A percentile compares a stretch with the other conserved stretches of the same genome.
Conservation (phyloP, 1,140 invertebrate genomes). For the Chrysopa pallens region DNA sequence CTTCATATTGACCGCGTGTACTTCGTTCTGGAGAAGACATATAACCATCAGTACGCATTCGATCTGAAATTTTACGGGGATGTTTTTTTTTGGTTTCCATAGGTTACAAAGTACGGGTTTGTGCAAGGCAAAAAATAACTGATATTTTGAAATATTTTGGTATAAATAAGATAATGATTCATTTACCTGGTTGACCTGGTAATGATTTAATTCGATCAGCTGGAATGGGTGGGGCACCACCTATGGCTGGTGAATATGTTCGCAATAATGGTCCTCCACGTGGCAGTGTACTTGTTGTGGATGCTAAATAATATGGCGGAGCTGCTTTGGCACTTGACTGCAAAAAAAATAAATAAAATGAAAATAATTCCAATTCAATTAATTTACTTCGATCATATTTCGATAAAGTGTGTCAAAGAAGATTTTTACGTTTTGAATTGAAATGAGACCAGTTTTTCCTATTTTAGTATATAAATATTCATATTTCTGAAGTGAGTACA, state of each 20-base stretch:
- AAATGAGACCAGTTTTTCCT: too few relatives aligned
- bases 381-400: too few relatives aligned
- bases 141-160: too few relatives aligned
- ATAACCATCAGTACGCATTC: conserved; percentile 52
- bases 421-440: too few relatives aligned
- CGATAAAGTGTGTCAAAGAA: too few relatives aligned
- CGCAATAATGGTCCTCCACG: conserved; percentile 37
- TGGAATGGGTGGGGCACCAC: conserved; percentile 22
- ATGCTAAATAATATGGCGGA: conserved; percentile 31
- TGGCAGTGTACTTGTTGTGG: conserved; percentile 26
- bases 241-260: conserved; percentile 45
- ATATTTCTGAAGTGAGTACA: too few relatives aligned
- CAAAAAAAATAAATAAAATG: conserved; percentile 6
- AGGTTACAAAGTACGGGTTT: not conserved
- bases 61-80: conserved; percentile 19
- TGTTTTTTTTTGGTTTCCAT: not conserved
- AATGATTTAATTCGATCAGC: conserved; percentile 32
- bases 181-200: conserved; percentile 23
- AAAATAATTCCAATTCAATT: too few relatives aligned
- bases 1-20: conserved; percentile 52
- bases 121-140: not conserved
- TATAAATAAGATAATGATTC: not conserved
- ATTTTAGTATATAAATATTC: too few relatives aligned
- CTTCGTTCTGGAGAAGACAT: conserved; percentile 73
- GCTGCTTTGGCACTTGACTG: conserved; percentile 26